Base-by-base conservation (phyloP, 2,797 vertebrate genomes). In the Alcedo quadribrachys region DNA sequence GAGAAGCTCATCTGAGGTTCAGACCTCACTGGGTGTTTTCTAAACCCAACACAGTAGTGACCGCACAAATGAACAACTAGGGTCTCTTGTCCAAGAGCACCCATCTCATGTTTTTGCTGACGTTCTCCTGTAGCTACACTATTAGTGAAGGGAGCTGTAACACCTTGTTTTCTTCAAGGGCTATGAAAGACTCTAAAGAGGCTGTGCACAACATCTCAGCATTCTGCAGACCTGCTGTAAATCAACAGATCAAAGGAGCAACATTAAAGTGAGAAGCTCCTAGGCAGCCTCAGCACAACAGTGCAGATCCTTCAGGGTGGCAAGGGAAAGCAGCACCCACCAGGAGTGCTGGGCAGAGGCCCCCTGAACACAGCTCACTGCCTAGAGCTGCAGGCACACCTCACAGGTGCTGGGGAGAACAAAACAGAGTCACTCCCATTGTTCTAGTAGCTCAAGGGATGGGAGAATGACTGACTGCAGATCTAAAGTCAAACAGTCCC, bases 181-280 rank as follows among this genome's bases (percentile, higher is more conserved):
- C 74, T 93, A 94, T 66, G 42, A 90, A 85, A 93, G 79, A 46
- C 50, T 57, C n/a, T 14, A 40, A 89, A 88, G 77, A 77, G 6
- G 46, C 33, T 57, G 17, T 71, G 12, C 37, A 71, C n/a, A 73
- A 70, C 78, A 80, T 43, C 42, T 12, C 30, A 53, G 57, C 15
- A 2, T 76, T 74, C 54, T 75, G 32, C 50, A 75, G 65, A 90
- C 35, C 85, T 89, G 53, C 53, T 89, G 53, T 48, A 83, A 57
- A 87, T 68, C 77, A 83, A 25, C 12, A 92, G 66, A 74, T 65
- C 12, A 28, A 63, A 76, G 86, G 48, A 78, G 62, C 46, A 71
- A 6, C 0, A 3, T 0, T 2, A 86, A 91, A 91, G 37, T 1
- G 6, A 68, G 54, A 82, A 58, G 27, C 4, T 27, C 21, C 19